A percentile compares a stretch with the other conserved stretches of the same genome.
phyloP scores from a whole-genome alignment of 2,888 invertebrate species.

The Lepidocyrtinus sp. region DNA sequence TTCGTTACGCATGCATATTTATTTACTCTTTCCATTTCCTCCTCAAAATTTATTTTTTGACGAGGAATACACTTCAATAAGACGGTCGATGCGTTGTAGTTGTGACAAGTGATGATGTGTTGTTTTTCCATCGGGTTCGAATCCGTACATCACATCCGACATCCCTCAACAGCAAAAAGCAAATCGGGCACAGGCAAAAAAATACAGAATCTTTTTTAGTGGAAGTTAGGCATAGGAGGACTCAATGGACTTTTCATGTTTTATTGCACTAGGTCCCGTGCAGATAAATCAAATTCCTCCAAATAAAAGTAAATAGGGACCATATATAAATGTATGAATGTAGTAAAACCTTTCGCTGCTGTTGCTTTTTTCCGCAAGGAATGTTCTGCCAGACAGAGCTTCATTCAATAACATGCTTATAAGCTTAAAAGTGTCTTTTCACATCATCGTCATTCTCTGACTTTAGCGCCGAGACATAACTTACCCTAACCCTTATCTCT shows the following conservation, averaged over 20 bases:
- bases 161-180: not conserved
- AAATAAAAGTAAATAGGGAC: not conserved
- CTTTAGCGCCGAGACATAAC: no score
- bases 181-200: no score
- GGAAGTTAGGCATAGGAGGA: no score
- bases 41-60: not conserved
- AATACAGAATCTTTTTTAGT: no score
- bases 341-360: no score
- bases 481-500: no score
- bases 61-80: not conserved
- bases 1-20: not conserved
- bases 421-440: no score
- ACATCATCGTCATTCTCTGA: no score
- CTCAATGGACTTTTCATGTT: not conserved
- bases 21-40: not conserved
- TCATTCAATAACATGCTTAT: no score
- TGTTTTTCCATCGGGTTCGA: not conserved
- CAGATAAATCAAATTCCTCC: not conserved
- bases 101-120: conserved; percentile 15
- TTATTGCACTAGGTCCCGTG: not conserved
- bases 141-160: no score
- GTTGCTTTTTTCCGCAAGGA: no score
- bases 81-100: not conserved
- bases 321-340: not conserved
- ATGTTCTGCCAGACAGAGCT: no score